Evolutionary conservation across 2,888 invertebrate genomes (phyloP), one percentile per base, ranked within the genome.

Genomic region (Drosophila kokeensis): DNA sequence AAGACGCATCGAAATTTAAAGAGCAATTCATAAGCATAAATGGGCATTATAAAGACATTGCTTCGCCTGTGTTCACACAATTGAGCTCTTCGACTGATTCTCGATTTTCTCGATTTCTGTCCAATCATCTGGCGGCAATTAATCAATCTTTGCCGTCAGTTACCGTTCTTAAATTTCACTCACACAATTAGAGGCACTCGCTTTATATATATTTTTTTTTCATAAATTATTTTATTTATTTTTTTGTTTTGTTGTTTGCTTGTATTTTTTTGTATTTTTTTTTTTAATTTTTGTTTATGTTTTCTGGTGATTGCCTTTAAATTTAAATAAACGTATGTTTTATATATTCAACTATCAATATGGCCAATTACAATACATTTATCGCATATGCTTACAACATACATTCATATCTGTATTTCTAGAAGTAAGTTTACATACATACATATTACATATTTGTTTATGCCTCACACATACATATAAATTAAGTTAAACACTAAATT

Each of bases 361-460:
- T 92, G 91, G 91, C 91, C 92, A 90, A 89, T 90, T 89, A 90
- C 87, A 90, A 85, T 88, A 87, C 86, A 88, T 80, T 89, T 89
- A 83, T 86, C 83, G 88, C 77, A 85, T 89, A 89, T 73, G 79
- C 87, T 83, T 84, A 79, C 60, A 73, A 76, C 62, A 79, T 79
- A 75, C 61, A 67, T 67, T 42, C 57, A 42, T 40, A 67, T 67
- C 68, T 48, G 68, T 67, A 67, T 48, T 38, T 54, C 68, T 74
- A 66, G 60, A 66, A 73, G 58, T 76, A 78, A 57, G 76, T 70
- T 74, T 79, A 74, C 67, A 77, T 52, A 65, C 65, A 65, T 48
- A 42, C 42, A 38, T 40, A 66, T 62, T 53, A 57, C 40, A 57
- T 78, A 64, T 68, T 60, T 69, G 55, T 70, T 82, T 81, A 67